phyloP scores from a whole-genome alignment of 1,140 invertebrate species.

The Tribolium madens region DNA sequence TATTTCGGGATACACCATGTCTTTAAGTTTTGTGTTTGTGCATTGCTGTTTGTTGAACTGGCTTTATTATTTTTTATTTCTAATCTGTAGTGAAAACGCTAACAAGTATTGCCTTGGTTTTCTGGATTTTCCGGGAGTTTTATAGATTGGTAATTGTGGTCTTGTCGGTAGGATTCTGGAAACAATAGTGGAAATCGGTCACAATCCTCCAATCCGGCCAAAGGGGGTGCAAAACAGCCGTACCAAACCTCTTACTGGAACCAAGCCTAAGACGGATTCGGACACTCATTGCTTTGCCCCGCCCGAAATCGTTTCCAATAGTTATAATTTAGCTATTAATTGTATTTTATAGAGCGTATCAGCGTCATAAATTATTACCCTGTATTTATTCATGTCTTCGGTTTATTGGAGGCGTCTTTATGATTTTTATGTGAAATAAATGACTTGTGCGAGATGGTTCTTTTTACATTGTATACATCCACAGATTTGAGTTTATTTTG shows the following conservation, averaged over 20 bases:
- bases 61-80: constrained; percentile 11
- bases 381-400: constrained; percentile 52
- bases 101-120: neutral
- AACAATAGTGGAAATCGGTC: constrained; percentile 76
- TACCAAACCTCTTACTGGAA: constrained; percentile 75
- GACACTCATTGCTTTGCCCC: constrained; percentile 53
- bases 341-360: constrained; percentile 53
- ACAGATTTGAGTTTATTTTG: constrained; percentile 17
- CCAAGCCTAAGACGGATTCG: constrained; percentile 60
- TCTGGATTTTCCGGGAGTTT: neutral
- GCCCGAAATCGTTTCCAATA: constrained; percentile 37
- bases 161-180: constrained; percentile 71
- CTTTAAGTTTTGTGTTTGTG: constrained; percentile 41
- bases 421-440: constrained; percentile 53
- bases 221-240: constrained; percentile 74
- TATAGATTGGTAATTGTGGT: neutral
- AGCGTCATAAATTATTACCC: constrained; percentile 51
- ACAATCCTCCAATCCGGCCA: constrained; percentile 76
- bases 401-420: constrained; percentile 46
- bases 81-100: neutral
- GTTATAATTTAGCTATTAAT: constrained; percentile 42
- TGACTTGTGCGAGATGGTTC: constrained; percentile 46
- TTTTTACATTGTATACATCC: constrained; percentile 39
- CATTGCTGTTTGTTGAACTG: constrained; percentile 33
- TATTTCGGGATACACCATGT: constrained; percentile 49